These are phyloP conservation scores for Heliconius ismenius DNA, from an alignment of 2,888 invertebrate species.

Conservation along the genomic window DNA sequence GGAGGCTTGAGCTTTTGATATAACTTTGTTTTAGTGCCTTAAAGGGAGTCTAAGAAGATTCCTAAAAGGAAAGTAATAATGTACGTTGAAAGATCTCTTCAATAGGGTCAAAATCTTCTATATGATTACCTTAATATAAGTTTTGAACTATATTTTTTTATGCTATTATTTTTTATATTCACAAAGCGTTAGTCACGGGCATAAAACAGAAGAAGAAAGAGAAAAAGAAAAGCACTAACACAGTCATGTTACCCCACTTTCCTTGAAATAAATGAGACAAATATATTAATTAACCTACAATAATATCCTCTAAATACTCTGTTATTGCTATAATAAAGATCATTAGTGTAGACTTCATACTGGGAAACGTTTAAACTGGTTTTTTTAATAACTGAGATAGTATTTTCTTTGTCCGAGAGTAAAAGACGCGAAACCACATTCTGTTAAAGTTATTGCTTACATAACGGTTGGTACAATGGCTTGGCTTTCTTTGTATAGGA, in stretches of 20 bases:
- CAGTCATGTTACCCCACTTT: neutral
- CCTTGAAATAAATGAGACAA: neutral
- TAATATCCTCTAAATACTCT: neutral
- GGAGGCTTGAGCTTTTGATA: neutral
- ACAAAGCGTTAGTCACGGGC: neutral
- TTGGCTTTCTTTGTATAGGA: conserved; percentile 15
- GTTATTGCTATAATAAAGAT: neutral
- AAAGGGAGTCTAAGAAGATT: neutral
- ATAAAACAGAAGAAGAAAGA: neutral
- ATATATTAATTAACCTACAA: conserved; percentile 10
- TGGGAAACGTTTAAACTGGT: conserved; percentile 11
- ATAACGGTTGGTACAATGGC: conserved; percentile 40
- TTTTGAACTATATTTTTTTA: no score
- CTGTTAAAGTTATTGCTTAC: conserved; percentile 41
- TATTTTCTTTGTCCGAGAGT: conserved; percentile 33
- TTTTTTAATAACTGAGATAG: conserved; percentile 22
- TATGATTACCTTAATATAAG: no score
- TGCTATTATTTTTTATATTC: neutral
- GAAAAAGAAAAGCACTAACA: no score
- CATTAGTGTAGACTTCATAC: neutral
- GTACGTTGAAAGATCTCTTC: neutral
- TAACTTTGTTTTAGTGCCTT: neutral
- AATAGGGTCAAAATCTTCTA: neutral
- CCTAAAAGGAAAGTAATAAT: neutral
- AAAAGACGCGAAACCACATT: conserved; percentile 35